Percentiles rank a stretch among this genome's conserved stretches.
Conservation (phyloP, 2,888 invertebrate genomes). For the Drosophila mimica region DNA sequence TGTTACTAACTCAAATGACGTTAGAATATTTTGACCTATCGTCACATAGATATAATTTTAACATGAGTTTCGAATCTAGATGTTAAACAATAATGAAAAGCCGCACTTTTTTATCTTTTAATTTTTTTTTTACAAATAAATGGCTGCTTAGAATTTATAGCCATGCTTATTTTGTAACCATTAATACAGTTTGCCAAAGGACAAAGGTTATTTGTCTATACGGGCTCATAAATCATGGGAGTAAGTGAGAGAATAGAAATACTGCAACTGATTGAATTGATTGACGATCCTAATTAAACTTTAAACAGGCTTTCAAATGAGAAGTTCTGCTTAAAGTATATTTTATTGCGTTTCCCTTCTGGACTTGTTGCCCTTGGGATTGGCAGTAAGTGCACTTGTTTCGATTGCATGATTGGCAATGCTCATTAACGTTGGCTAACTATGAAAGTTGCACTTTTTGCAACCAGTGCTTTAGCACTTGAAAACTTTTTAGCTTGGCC, state of each 20-base stretch:
- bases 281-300: background rate
- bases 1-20: too few relatives aligned
- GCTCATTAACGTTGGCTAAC: slow-evolving; percentile 63
- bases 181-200: background rate
- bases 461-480: slow-evolving; percentile 35
- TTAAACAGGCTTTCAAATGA: background rate
- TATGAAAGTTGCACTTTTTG: slow-evolving; percentile 44
- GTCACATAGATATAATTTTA: too few relatives aligned
- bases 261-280: slow-evolving; percentile 1
- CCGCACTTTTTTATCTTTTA: background rate
- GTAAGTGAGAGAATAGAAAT: background rate
- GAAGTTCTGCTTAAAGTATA: background rate
- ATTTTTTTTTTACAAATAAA: background rate
- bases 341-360: background rate
- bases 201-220: background rate
- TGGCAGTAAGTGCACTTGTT: slow-evolving; percentile 28
- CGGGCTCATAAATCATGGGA: background rate
- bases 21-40: too few relatives aligned
- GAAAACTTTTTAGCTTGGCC: slow-evolving; percentile 46
- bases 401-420: slow-evolving; percentile 35
- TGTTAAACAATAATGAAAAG: background rate
- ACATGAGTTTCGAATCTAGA: background rate
- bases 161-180: background rate
- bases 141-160: background rate
- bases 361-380: slow-evolving; percentile 1